Conservation (phyloP, 1,140 invertebrate genomes). For the Brachionus paranguensis region DNA sequence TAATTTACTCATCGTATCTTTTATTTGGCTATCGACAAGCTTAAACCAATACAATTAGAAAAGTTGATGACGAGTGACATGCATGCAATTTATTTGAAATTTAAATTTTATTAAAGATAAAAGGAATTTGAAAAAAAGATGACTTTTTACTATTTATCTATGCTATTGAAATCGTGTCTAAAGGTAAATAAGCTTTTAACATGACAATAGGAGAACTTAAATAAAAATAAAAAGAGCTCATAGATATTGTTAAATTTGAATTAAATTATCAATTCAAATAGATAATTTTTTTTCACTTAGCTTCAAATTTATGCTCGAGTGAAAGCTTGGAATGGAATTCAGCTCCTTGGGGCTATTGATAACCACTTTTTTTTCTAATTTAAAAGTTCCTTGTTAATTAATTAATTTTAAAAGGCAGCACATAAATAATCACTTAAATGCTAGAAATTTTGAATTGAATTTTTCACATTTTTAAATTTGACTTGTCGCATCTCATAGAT, state of each 20-base stretch:
- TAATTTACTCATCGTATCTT: not conserved
- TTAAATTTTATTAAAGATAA: not conserved
- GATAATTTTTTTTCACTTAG: not conserved
- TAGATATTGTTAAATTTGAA: not conserved
- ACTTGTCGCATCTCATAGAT: not conserved
- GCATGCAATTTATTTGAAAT: constrained; percentile 2
- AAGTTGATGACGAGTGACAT: not conserved
- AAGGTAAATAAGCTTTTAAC: not conserved
- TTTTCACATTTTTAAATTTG: not conserved
- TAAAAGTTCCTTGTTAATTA: not conserved
- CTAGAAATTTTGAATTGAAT: not conserved
- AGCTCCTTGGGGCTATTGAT: not conserved
- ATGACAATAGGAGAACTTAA: not conserved
- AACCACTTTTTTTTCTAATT: not conserved
- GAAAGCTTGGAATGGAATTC: not conserved
- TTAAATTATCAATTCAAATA: not conserved
- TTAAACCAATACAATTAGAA: not conserved
- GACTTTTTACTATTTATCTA: not conserved
- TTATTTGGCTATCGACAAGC: not conserved
- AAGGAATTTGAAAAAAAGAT: not conserved
- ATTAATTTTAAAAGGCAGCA: not conserved
- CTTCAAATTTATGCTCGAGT: not conserved
- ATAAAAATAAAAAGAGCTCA: not conserved
- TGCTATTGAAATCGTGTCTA: not conserved
- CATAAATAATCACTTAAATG: not conserved